Evolutionary conservation across 2,888 invertebrate species (phyloP).

Genomic region (Pteria penguin): DNA sequence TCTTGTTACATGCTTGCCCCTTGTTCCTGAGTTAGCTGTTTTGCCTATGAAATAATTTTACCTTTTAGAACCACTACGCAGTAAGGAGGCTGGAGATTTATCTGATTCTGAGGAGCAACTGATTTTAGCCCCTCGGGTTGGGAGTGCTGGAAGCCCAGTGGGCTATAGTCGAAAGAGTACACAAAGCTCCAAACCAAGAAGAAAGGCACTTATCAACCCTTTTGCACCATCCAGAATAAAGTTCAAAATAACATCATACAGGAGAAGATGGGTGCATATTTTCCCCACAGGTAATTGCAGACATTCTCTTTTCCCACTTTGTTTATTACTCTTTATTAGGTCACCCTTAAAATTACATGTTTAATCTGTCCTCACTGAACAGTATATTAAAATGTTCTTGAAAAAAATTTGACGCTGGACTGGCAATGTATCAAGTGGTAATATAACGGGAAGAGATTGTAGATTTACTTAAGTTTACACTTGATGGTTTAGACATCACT

Average conservation of each 20-base stretch:
- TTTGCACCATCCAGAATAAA: slow-evolving; percentile 99
- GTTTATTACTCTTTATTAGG: too few relatives aligned
- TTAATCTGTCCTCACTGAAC: too few relatives aligned
- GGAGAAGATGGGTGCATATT: slow-evolving; percentile 98
- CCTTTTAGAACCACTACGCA: slow-evolving; percentile 24
- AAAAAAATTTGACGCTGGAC: too few relatives aligned
- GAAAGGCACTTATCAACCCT: slow-evolving; percentile 90
- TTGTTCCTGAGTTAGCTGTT: too few relatives aligned
- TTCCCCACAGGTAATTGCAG: slow-evolving; percentile 90
- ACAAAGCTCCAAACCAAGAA: slow-evolving; percentile 57
- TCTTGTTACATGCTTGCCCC: too few relatives aligned
- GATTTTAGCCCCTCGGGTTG: slow-evolving; percentile 64
- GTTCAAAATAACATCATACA: slow-evolving; percentile 95
- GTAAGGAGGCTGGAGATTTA: slow-evolving; percentile 55
- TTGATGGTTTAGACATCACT: too few relatives aligned
- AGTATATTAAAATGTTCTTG: too few relatives aligned
- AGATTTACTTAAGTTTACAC: too few relatives aligned
- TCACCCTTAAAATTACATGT: too few relatives aligned
- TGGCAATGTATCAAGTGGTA: too few relatives aligned
- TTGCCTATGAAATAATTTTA: background rate
- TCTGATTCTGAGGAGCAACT: slow-evolving; percentile 63
- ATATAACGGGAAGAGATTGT: too few relatives aligned
- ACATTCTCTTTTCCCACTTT: too few relatives aligned
- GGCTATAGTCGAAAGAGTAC: slow-evolving; percentile 62
- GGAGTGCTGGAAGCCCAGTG: slow-evolving; percentile 75